Base-by-base conservation (phyloP, 2,888 invertebrate genomes). In the Chrysolina haemoptera region DNA sequence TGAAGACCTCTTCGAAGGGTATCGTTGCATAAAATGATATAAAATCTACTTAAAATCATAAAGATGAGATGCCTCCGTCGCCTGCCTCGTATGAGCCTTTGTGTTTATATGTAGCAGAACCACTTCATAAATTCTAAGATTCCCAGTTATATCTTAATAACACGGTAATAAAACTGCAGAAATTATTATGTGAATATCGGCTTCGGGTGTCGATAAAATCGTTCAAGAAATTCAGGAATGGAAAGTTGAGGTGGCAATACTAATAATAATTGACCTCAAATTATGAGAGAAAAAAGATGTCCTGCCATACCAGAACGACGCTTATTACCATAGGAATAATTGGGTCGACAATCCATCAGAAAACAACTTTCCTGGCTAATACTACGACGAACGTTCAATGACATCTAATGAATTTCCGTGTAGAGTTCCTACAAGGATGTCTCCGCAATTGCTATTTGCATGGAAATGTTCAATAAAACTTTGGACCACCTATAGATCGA, bases 51-150 rank as follows among this genome's bases (percentile, higher is more conserved):
- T 64, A 64, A 64, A 64, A 68, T 46, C 48, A 73, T 73, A 68
- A 68, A 73, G 68, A 68, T 73, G 72, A 64, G 65, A 68, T 43
- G 68, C 22, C 65, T 65, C 46, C 46, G 22, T 22, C 65, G 43
- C 46, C 65, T 14, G 43, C 64, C 53, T 4, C 50, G 62, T 70
- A 66, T 62, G 41, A 18, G 62, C 53, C 59, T 68, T 67, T 62
- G 63, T 62, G 66, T 62, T 62, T 59, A 62, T 66, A 69, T 62
- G 64, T 59, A 55, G 59, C 65, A 59, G 65, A 73, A 73, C 70
- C 48, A 70, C 62, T 64, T 18, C 62, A 70, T 70, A 70, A 74
- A 70, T 66, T 74, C 67, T 41, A 59, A 48, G 70, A 62, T 55
- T 35, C 41, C 41, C 67, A 59, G 59, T 35, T 27, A 59, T 35